A percentile compares a stretch with the other conserved stretches of the same genome.
Evolutionary conservation across 2,113 vertebrate genomes (phyloP).

Genomic region (Eira barbara): DNA sequence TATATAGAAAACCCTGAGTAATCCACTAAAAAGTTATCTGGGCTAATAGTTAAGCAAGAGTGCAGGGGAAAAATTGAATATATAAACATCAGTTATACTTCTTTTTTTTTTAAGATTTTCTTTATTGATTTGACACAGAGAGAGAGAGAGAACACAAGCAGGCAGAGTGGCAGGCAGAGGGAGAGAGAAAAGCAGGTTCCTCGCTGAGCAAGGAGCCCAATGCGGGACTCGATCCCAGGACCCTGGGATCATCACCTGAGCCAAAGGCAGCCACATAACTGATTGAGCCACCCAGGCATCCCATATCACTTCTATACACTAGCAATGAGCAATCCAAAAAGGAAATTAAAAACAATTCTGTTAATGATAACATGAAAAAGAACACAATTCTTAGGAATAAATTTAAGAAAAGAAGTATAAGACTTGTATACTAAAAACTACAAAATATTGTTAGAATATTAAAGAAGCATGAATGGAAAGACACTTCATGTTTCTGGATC

Average conservation of each 20-base stretch:
- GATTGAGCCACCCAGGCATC: too few species aligned
- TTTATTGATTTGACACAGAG: too few species aligned
- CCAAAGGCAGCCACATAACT: too few species aligned
- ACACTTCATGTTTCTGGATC: neutral
- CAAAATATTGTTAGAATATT: neutral
- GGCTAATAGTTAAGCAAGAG: neutral
- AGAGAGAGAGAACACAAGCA: too few species aligned
- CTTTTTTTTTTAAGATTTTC: neutral
- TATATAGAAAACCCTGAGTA: neutral
- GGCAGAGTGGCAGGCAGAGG: too few species aligned
- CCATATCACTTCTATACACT: neutral
- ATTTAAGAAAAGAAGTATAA: neutral
- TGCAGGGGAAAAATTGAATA: neutral
- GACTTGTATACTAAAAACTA: neutral
- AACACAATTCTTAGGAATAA: neutral
- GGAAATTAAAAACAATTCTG: neutral
- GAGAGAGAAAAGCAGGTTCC: too few species aligned
- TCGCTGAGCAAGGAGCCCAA: too few species aligned
- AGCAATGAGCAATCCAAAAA: neutral
- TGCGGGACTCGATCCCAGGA: too few species aligned
- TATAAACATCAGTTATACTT: neutral
- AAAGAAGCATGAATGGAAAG: neutral
- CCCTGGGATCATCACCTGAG: too few species aligned
- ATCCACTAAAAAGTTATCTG: neutral
- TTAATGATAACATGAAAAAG: neutral